Evolutionary conservation across 2,113 vertebrate genomes (phyloP).

Genomic region (Athene noctua): DNA sequence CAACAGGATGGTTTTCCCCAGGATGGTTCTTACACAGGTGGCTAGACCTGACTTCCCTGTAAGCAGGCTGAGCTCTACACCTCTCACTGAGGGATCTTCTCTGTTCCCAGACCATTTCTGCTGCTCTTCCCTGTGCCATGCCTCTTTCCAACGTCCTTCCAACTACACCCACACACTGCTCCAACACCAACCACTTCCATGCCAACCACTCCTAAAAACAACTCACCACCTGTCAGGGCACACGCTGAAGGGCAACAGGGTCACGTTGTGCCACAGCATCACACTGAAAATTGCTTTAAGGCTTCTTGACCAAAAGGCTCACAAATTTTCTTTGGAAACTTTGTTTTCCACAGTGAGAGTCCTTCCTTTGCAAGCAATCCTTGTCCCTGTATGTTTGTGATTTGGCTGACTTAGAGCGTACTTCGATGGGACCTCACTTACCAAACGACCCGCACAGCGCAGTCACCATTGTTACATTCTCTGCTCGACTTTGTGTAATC

Average conservation of each 20-base stretch:
- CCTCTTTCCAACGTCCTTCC: not conserved
- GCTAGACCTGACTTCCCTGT: not conserved
- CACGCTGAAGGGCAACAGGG: not conserved
- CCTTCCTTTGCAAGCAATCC: too few relatives aligned
- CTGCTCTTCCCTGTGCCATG: not conserved
- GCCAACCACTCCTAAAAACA: not conserved
- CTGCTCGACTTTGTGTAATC: not conserved
- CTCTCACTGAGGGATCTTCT: not conserved
- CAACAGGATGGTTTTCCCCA: not conserved
- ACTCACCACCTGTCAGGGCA: not conserved
- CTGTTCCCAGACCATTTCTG: not conserved
- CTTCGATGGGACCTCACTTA: too few relatives aligned
- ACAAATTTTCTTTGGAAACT: not conserved
- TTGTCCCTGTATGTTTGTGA: not conserved
- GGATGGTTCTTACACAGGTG: not conserved
- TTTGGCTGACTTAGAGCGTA: not conserved
- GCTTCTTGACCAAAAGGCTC: not conserved
- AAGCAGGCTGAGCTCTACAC: not conserved
- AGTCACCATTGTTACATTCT: fast-evolving
- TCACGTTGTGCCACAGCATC: not conserved
- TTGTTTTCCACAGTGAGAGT: not conserved
- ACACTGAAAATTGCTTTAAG: not conserved
- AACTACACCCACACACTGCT: not conserved
- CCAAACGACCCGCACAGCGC: not conserved
- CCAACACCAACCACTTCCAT: not conserved